Conservation (phyloP, 2,113 vertebrate species). For the Lophura nycthemera region DNA sequence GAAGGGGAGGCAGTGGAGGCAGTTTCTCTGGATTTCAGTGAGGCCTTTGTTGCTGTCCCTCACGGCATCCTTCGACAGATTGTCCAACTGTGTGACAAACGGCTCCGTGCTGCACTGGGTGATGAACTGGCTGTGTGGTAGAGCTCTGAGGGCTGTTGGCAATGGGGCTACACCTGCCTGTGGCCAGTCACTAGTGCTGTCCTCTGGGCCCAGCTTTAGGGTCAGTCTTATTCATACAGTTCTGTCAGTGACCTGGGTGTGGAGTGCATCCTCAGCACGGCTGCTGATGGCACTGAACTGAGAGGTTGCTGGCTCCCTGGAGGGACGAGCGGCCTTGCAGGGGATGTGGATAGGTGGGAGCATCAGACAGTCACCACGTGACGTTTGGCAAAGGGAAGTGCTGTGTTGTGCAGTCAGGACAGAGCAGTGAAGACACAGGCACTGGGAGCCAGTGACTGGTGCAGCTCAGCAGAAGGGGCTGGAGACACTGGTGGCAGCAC, state of each 20-base stretch:
- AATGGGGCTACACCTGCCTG: background rate
- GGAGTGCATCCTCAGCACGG: too few species aligned
- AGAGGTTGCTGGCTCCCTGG: background rate
- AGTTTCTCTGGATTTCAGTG: background rate
- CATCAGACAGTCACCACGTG: too few species aligned
- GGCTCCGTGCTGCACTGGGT: background rate
- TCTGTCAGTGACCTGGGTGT: background rate
- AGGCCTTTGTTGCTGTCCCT: background rate
- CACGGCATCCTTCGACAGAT: background rate
- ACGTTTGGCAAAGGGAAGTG: too few species aligned
- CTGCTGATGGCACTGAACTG: background rate
- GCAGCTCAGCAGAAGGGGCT: too few species aligned
- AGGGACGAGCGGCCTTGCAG: background rate
- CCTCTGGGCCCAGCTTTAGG: background rate
- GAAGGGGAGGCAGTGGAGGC: background rate
- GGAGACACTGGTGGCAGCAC: too few species aligned
- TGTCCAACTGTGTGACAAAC: background rate
- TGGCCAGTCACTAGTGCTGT: background rate
- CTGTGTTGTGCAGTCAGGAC: too few species aligned
- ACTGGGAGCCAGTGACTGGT: too few species aligned
- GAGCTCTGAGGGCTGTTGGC: background rate
- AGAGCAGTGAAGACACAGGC: too few species aligned
- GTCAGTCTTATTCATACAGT: background rate
- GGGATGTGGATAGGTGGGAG: background rate
- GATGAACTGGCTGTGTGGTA: background rate